Percentiles rank a stretch among this genome's conserved stretches.
Evolutionary conservation across 2,888 invertebrate genomes (phyloP).

Genomic region (Lymantria dispar): DNA sequence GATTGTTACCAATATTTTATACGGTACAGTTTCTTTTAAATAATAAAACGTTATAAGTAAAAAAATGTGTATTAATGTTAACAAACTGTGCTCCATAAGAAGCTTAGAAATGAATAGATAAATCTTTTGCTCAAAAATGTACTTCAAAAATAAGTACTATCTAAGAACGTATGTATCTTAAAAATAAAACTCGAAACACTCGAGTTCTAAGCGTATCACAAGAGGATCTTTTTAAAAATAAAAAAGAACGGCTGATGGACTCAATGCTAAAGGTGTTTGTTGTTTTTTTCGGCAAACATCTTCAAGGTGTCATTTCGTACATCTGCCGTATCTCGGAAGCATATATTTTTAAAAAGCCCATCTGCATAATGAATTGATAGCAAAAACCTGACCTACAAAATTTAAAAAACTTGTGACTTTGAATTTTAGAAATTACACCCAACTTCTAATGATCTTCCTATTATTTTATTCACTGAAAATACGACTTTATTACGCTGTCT

Average conservation of each 20-base stretch:
- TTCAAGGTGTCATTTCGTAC: constrained; percentile 67
- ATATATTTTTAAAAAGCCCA: constrained; percentile 62
- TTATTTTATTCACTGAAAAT: constrained; percentile 10
- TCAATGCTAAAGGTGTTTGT: constrained; percentile 63
- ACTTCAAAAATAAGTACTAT: constrained; percentile 10
- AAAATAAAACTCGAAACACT: constrained; percentile 19
- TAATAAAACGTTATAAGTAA: not conserved
- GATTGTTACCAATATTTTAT: too few relatives aligned
- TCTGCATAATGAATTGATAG: constrained; percentile 79
- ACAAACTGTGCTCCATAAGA: too few relatives aligned
- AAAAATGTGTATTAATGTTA: not conserved
- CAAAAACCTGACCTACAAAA: constrained; percentile 80
- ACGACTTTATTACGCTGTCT: constrained; percentile 23
- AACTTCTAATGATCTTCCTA: not conserved
- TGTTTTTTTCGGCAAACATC: constrained; percentile 66
- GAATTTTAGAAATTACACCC: constrained; percentile 25
- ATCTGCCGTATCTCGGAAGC: constrained; percentile 71
- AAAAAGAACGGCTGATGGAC: constrained; percentile 51
- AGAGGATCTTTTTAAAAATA: constrained; percentile 37
- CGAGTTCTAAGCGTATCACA: constrained; percentile 18
- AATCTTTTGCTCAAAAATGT: not conserved
- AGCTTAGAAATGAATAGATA: too few relatives aligned
- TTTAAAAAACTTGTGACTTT: constrained; percentile 46
- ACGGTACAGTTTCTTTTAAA: too few relatives aligned
- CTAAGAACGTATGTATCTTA: constrained; percentile 18